Evolutionary conservation across 2,888 invertebrate species (phyloP).

Genomic region (Nemotelus pantherinus): DNA sequence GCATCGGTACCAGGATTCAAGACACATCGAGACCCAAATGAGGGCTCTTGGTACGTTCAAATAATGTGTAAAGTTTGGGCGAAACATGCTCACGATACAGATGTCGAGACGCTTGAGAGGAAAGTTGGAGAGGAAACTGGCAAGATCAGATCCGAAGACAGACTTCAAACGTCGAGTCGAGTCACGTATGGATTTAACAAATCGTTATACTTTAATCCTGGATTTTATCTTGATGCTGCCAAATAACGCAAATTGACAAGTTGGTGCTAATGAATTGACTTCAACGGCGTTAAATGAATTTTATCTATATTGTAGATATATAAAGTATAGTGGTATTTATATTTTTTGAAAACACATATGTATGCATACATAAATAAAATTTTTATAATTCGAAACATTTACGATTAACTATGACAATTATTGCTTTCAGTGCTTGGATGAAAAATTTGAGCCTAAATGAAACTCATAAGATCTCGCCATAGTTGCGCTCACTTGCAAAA

Average conservation of each 20-base stretch:
- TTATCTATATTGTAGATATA: neutral
- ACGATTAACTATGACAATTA: too few species aligned
- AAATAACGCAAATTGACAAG: slow-evolving; percentile 1
- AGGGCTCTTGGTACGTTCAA: slow-evolving; percentile 79
- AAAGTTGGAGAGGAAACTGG: slow-evolving; percentile 69
- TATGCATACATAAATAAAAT: slow-evolving; percentile 29
- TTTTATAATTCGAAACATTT: neutral
- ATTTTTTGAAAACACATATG: slow-evolving; percentile 14
- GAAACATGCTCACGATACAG: slow-evolving; percentile 70
- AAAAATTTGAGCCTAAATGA: too few species aligned
- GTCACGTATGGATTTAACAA: slow-evolving; percentile 74
- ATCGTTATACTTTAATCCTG: slow-evolving; percentile 75
- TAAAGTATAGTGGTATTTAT: slow-evolving; percentile 5
- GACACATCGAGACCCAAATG: slow-evolving; percentile 68
- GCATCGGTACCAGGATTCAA: slow-evolving; percentile 68
- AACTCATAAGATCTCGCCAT: too few species aligned
- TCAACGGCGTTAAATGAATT: neutral
- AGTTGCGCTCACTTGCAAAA: too few species aligned
- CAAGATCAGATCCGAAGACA: slow-evolving; percentile 58
- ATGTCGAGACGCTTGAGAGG: slow-evolving; percentile 74
- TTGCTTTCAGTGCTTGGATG: too few species aligned
- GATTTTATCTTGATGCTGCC: slow-evolving; percentile 57
- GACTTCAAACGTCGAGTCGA: slow-evolving; percentile 72
- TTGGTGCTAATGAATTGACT: neutral
- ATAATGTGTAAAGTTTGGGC: slow-evolving; percentile 74